These are phyloP conservation scores for Dasyurus viverrinus DNA, from an alignment of 2,113 vertebrate genomes.

Conservation along the genomic window DNA sequence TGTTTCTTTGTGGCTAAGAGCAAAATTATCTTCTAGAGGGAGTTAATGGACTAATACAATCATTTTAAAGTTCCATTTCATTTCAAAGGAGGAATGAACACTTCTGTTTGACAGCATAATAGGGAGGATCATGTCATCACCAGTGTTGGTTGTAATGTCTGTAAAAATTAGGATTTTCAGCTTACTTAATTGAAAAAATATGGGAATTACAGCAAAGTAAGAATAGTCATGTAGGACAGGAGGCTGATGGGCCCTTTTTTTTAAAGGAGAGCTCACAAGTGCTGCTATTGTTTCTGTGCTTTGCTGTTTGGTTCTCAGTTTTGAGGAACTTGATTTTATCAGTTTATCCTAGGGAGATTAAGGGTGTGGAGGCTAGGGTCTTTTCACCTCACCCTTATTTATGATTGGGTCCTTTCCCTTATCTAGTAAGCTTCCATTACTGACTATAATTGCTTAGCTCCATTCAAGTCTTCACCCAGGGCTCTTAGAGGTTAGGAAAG, in stretches of 20 bases:
- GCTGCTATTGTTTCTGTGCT: neutral
- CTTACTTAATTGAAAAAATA: conserved; percentile 25
- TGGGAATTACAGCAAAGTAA: neutral
- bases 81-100: conserved; percentile 30
- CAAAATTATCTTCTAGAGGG: conserved; percentile 44
- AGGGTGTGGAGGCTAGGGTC: neutral
- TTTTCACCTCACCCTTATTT: neutral
- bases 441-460: neutral
- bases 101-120: conserved; percentile 43
- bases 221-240: neutral
- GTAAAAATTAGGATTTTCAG: conserved; percentile 38
- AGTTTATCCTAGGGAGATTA: neutral
- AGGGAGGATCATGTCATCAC: conserved; percentile 26
- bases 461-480: neutral
- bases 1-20: conserved; percentile 35
- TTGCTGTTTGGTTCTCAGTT: neutral
- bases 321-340: neutral
- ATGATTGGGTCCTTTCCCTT: neutral
- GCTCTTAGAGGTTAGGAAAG: neutral
- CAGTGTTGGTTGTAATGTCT: conserved; percentile 38
- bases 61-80: conserved; percentile 34
- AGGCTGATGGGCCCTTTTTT: neutral
- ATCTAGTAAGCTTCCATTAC: neutral
- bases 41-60: conserved; percentile 29
- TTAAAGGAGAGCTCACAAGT: neutral